These are phyloP conservation scores for Drosophila burlai DNA, from an alignment of 1,140 invertebrate species.

Conservation along the genomic window DNA sequence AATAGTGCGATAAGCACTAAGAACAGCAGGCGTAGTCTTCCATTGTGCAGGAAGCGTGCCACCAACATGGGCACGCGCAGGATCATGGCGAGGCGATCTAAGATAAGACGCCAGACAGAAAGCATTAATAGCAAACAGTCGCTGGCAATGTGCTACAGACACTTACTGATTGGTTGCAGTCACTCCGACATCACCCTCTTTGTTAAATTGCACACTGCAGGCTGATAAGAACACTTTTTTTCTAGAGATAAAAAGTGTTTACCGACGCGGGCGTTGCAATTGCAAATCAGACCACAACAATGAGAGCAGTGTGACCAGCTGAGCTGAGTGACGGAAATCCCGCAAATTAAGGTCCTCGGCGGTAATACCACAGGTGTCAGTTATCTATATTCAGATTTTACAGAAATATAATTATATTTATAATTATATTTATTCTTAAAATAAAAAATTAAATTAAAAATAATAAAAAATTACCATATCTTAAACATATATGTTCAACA, in stretches of 20 bases:
- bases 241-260: background rate
- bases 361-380: background rate
- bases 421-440: too few species aligned
- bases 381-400: too few species aligned
- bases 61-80: slow-evolving; percentile 51
- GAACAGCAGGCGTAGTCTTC: slow-evolving; percentile 64
- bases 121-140: background rate
- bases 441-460: too few species aligned
- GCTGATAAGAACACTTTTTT: background rate
- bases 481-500: too few species aligned
- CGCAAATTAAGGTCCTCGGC: background rate
- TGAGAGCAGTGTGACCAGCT: background rate
- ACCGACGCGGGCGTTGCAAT: background rate
- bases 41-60: slow-evolving; percentile 63
- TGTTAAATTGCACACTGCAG: background rate
- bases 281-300: slow-evolving; percentile 10
- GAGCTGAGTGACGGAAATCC: too few species aligned
- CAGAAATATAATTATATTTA: too few species aligned
- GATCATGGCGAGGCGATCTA: slow-evolving; percentile 59
- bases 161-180: background rate
- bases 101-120: background rate
- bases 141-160: too few species aligned
- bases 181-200: background rate
- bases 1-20: slow-evolving; percentile 42
- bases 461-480: too few species aligned